Conservation (phyloP, 2,113 vertebrate species). For the Rhynchopsitta pachyrhyncha region DNA sequence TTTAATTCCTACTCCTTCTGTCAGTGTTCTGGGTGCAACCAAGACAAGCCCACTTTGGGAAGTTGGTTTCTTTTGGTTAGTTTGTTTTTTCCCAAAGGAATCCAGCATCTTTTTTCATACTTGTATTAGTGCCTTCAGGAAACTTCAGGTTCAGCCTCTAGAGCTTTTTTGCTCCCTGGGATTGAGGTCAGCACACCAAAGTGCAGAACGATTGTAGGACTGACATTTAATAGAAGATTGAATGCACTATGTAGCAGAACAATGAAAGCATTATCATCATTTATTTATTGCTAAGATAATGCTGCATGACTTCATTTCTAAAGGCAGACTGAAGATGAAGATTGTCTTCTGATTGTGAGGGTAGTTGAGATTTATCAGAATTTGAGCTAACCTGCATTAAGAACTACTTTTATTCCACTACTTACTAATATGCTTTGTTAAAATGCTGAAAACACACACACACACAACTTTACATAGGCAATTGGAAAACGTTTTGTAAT, state of each 20-base stretch:
- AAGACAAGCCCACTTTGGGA: neutral
- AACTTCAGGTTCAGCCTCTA: neutral
- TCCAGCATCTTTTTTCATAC: conserved; percentile 38
- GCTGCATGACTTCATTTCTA: neutral
- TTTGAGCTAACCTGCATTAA: neutral
- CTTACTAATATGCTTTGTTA: neutral
- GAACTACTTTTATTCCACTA: neutral
- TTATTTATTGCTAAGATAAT: neutral
- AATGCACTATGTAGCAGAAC: neutral
- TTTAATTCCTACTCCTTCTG: neutral
- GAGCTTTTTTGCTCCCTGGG: neutral
- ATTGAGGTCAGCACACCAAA: neutral
- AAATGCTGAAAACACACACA: neutral
- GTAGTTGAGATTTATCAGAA: neutral
- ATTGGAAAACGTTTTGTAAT: neutral
- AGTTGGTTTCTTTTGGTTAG: neutral
- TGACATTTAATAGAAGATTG: neutral
- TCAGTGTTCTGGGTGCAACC: neutral
- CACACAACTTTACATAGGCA: neutral
- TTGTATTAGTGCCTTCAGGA: conserved; percentile 18
- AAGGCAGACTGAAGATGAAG: neutral
- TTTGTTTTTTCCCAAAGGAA: neutral
- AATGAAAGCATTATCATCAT: neutral
- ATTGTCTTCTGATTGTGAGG: neutral
- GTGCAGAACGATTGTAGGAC: neutral